Conservation (phyloP, 37 sponge, comb jelly and placozoan species). For the Agelas oroides region DNA sequence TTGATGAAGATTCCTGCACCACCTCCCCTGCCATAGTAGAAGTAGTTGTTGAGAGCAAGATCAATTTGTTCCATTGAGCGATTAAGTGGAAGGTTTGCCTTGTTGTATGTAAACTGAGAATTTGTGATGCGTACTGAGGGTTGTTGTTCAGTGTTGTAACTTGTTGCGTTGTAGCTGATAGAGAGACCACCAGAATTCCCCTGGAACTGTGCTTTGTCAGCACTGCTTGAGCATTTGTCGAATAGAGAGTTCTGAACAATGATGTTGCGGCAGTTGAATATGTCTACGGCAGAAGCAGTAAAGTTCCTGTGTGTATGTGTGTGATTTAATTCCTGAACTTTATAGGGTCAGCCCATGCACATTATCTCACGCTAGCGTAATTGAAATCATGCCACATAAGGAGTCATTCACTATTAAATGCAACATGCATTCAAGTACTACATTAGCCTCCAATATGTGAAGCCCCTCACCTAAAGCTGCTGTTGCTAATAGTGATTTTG, state of each 20-base stretch:
- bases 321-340: no score
- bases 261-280: conserved; percentile 27
- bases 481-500: conserved; percentile 34
- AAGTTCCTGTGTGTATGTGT: conserved; percentile 24
- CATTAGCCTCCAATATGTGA: no score
- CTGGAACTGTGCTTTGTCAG: conserved; percentile 9
- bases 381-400: no score
- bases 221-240: conserved; percentile 6
- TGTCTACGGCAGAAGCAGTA: conserved; percentile 38
- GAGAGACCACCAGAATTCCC: conserved; percentile 59
- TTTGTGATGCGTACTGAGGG: not conserved
- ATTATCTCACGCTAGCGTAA: not conserved
- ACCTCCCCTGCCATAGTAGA: conserved; percentile 67
- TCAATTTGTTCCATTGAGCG: conserved; percentile 1
- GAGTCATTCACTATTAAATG: no score
- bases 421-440: no score
- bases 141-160: not conserved
- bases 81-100: not conserved
- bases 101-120: conserved; percentile 29
- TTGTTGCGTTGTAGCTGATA: conserved; percentile 18
- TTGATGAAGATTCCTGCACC: conserved; percentile 42
- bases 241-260: conserved; percentile 10
- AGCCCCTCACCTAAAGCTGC: conserved; percentile 45
- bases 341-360: not conserved
- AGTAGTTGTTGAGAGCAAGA: conserved; percentile 22